phyloP scores from a whole-genome alignment of 2,888 invertebrate species.

The Dromius quadrimaculatus region DNA sequence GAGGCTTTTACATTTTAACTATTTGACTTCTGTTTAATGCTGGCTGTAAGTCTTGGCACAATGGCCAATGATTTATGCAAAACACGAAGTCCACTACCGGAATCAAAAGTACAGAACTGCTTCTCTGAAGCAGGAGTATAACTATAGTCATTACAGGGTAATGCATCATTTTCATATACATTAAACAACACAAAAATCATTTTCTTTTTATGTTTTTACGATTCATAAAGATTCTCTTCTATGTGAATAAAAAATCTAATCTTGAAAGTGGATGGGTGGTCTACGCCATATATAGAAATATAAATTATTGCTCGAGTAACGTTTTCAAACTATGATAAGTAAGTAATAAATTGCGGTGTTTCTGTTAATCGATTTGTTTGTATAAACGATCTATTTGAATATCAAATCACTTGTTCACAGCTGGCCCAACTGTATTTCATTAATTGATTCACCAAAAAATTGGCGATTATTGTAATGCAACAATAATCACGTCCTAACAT shows the following conservation, averaged over 20 bases:
- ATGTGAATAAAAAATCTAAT: constrained; percentile 15
- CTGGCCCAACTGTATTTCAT: no score
- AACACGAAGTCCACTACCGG: constrained; percentile 30
- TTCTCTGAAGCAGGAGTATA: constrained; percentile 35
- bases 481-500: no score
- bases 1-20: constrained; percentile 35
- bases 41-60: constrained; percentile 33
- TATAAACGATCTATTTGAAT: constrained; percentile 24
- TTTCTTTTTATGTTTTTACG: constrained; percentile 15
- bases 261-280: constrained; percentile 30
- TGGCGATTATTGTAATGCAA: no score
- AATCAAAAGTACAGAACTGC: constrained; percentile 32
- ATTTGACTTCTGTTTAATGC: constrained; percentile 49
- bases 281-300: constrained; percentile 19
- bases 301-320: constrained; percentile 24
- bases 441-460: no score
- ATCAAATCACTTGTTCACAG: constrained; percentile 14
- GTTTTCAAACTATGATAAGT: constrained; percentile 30
- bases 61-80: constrained; percentile 47
- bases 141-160: constrained; percentile 15
- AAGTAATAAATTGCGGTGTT: constrained; percentile 16
- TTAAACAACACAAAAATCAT: background rate
- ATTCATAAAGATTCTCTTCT: constrained; percentile 27
- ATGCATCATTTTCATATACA: constrained; percentile 2
- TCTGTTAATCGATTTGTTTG: constrained; percentile 17